A percentile compares a stretch with the other conserved stretches of the same genome.
Conservation (phyloP, 2,888 invertebrate species). For the Podabrus alpinus region DNA sequence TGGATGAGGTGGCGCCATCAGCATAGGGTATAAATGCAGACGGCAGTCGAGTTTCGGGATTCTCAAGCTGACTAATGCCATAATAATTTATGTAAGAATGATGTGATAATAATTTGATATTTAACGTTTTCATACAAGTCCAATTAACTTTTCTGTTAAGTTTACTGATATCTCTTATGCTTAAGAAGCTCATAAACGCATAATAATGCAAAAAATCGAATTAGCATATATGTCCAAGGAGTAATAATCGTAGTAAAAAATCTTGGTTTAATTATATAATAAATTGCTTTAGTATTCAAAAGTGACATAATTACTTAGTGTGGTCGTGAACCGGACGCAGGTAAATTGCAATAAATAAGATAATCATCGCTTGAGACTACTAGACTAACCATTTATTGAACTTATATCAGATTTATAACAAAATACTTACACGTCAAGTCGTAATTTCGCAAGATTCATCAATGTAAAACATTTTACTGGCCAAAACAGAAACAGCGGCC, state of each 20-base stretch:
- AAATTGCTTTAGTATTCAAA: not conserved
- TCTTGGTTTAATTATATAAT: conserved; percentile 1
- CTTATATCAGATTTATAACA: conserved; percentile 20
- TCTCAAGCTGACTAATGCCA: too few relatives aligned
- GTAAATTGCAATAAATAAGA: conserved; percentile 16
- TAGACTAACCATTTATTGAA: conserved; percentile 18
- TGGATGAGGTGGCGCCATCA: too few relatives aligned
- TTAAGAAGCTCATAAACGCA: not conserved
- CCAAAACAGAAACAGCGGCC: not conserved
- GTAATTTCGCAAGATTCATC: not conserved
- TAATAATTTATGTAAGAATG: not conserved
- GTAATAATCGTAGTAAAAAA: not conserved
- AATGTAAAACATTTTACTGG: not conserved
- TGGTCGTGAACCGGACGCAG: conserved; percentile 19
- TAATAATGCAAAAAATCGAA: not conserved
- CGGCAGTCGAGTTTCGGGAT: too few relatives aligned
- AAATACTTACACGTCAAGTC: not conserved
- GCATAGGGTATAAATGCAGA: too few relatives aligned
- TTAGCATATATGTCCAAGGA: not conserved
- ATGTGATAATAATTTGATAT: not conserved
- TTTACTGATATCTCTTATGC: not conserved
- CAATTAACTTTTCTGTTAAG: not conserved
- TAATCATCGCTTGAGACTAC: conserved; percentile 15
- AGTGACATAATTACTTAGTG: conserved; percentile 15
- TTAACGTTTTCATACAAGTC: not conserved